A percentile compares a stretch with the other conserved stretches of the same genome.
Conservation (phyloP, 2,888 invertebrate genomes). For the Pseudoips prasinana region DNA sequence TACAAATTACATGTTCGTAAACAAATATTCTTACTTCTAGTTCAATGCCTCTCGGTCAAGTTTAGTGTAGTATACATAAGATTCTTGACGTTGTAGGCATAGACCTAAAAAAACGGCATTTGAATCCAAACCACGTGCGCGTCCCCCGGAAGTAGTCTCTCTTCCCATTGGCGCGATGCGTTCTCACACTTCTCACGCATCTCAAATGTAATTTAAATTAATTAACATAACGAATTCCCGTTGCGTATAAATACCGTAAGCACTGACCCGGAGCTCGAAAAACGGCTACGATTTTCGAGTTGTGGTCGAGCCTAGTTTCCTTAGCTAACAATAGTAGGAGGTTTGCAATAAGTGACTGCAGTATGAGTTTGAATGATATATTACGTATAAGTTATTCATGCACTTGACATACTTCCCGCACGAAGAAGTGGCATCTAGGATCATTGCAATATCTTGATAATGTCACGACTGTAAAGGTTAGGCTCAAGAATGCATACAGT, state of each 20-base stretch:
- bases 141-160: conserved; percentile 31
- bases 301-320: conserved; percentile 25
- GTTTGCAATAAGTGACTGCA: conserved; percentile 6
- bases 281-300: conserved; percentile 24
- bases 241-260: conserved; percentile 27
- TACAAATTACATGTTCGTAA: conserved; percentile 27
- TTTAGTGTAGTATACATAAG: conserved; percentile 10
- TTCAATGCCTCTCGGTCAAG: not conserved
- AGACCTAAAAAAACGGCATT: conserved; percentile 3
- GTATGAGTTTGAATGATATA: conserved; percentile 11
- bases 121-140: conserved; percentile 22
- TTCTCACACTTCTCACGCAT: conserved; percentile 37
- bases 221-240: conserved; percentile 46
- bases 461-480: conserved; percentile 28
- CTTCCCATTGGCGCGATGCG: conserved; percentile 11
- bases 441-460: conserved; percentile 28
- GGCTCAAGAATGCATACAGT: conserved; percentile 1
- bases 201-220: conserved; percentile 46
- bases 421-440: conserved; percentile 37
- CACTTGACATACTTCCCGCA: conserved; percentile 42
- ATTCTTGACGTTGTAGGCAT: too few relatives aligned
- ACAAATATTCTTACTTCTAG: not conserved
- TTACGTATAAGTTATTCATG: conserved; percentile 27
- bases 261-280: conserved; percentile 34
- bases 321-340: conserved; percentile 24